A percentile compares a stretch with the other conserved stretches of the same genome.
phyloP scores from a whole-genome alignment of 2,888 invertebrate species.

The Biston betularia region DNA sequence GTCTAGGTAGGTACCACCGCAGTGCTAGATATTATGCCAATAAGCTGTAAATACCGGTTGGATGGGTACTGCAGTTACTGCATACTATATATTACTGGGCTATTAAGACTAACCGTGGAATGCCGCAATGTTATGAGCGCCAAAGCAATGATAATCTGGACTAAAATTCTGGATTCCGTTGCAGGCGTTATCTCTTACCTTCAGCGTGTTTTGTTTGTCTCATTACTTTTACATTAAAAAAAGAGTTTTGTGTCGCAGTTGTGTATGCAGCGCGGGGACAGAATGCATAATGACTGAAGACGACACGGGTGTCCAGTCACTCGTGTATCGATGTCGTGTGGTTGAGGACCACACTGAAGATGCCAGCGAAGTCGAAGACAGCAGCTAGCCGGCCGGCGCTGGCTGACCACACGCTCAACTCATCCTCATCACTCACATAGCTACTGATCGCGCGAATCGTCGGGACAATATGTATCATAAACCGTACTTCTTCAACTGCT shows the following conservation, averaged over 20 bases:
- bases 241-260: slow-evolving; percentile 54
- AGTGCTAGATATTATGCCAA: too few species aligned
- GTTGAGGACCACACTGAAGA: not conserved
- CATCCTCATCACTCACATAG: not conserved
- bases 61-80: too few species aligned
- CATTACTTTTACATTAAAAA: too few species aligned
- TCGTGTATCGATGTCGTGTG: slow-evolving; percentile 53
- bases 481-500: not conserved
- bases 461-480: too few species aligned
- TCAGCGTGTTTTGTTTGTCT: not conserved
- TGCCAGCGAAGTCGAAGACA: not conserved
- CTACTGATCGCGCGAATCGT: not conserved
- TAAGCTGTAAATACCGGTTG: too few species aligned
- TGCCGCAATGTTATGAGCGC: too few species aligned
- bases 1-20: too few species aligned
- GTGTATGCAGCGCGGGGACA: slow-evolving; percentile 49
- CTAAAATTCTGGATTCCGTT: too few species aligned
- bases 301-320: slow-evolving; percentile 40
- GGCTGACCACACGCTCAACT: not conserved
- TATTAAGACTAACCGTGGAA: too few species aligned
- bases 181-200: too few species aligned
- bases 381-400: slow-evolving; percentile 46
- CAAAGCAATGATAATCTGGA: too few species aligned
- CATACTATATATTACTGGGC: too few species aligned
- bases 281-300: slow-evolving; percentile 51